A percentile compares a stretch with the other conserved stretches of the same genome.
These are phyloP conservation scores for Himalopsyche anomala DNA, from an alignment of 2,888 invertebrate species.

Conservation along the genomic window DNA sequence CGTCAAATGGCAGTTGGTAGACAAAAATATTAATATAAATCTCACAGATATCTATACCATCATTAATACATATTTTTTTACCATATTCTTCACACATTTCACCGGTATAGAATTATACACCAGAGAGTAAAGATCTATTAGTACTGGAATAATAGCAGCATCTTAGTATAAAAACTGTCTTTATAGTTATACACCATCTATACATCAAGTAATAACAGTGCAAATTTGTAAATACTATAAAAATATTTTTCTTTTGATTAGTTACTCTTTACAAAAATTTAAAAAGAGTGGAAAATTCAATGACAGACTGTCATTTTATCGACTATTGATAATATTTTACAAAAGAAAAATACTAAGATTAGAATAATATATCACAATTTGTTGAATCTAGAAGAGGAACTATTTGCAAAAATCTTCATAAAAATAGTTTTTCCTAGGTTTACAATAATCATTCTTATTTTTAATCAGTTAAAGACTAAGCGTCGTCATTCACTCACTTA, in stretches of 20 bases:
- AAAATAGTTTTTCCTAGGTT: constrained; percentile 52
- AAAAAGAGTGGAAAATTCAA: constrained; percentile 59
- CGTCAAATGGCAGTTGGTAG: not conserved
- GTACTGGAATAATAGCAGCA: constrained; percentile 68
- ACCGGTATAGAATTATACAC: too few species aligned
- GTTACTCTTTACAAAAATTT: too few species aligned
- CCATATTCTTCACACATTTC: too few species aligned
- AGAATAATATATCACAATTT: constrained; percentile 62
- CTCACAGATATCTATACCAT: too few species aligned
- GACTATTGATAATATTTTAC: constrained; percentile 37
- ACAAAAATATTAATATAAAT: not conserved
- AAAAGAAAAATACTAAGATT: constrained; percentile 56
- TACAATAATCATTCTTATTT: constrained; percentile 49
- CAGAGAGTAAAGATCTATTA: not conserved
- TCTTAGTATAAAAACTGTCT: constrained; percentile 71
- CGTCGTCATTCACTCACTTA: constrained; percentile 53
- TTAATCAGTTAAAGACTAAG: constrained; percentile 53
- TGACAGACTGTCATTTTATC: constrained; percentile 64
- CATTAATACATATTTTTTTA: too few species aligned
- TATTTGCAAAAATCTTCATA: constrained; percentile 58
- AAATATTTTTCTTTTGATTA: constrained; percentile 69
- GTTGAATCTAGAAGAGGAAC: constrained; percentile 59
- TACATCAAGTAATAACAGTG: constrained; percentile 71
- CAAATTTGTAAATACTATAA: constrained; percentile 72
- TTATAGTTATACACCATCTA: constrained; percentile 68